Conservation (phyloP, 1,140 invertebrate genomes). For the Octopus sinensis region DNA sequence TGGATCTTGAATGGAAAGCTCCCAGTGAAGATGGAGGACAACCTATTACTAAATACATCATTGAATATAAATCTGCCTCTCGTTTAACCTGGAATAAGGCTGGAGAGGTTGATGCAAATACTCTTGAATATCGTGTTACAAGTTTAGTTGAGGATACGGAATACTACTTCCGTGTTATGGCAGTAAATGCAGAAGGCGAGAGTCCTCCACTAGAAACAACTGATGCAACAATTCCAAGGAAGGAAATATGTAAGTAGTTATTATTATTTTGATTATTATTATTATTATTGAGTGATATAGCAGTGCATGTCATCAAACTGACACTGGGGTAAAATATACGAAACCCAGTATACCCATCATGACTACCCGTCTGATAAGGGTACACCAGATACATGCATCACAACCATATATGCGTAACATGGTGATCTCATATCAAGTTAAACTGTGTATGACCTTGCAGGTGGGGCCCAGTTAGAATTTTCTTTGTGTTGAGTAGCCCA, state of each 20-base stretch:
- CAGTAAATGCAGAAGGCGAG: conserved; percentile 90
- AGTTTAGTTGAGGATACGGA: conserved; percentile 36
- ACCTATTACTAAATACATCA: conserved; percentile 46
- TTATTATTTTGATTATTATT: not conserved
- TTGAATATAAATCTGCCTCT: conserved; percentile 60
- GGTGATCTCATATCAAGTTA: too few relatives aligned
- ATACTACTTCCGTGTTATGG: conserved; percentile 52
- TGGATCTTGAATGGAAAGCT: conserved; percentile 45
- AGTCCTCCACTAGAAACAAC: conserved; percentile 81
- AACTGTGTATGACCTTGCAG: too few relatives aligned
- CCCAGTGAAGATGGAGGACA: conserved; percentile 47
- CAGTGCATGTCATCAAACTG: too few relatives aligned
- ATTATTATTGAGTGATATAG: too few relatives aligned
- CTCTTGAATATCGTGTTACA: conserved; percentile 29
- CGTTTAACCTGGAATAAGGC: conserved; percentile 86
- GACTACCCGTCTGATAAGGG: too few relatives aligned
- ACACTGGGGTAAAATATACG: too few relatives aligned
- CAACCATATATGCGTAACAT: too few relatives aligned
- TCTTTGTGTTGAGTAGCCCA: too few relatives aligned
- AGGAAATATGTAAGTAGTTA: not conserved
- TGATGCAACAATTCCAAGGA: conserved; percentile 72
- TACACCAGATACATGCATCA: too few relatives aligned
- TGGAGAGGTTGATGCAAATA: conserved; percentile 58
- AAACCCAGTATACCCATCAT: too few relatives aligned
- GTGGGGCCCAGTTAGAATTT: too few relatives aligned